Base-by-base conservation (phyloP, 2,888 invertebrate genomes). In the Geotrupes spiniger region DNA sequence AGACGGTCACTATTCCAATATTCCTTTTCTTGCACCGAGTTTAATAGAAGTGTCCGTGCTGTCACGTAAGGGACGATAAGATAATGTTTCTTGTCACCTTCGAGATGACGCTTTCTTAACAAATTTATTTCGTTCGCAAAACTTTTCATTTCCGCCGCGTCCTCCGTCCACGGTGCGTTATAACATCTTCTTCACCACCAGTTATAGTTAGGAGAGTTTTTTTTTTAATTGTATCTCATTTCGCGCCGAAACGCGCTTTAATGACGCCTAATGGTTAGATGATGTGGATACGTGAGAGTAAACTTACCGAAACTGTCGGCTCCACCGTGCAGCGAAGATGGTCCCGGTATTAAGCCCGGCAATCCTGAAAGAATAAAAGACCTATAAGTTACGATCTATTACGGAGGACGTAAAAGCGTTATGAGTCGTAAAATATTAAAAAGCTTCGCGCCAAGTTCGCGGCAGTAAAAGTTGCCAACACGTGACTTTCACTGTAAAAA, bases 271-370 rank as follows among this genome's bases (percentile, higher is more conserved):
- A 21, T 21, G 21, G 21, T 21, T 21, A 21, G 21, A 21, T 21
- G 21, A 21, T n/a, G 6, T 21, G 21, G 21, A 21, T 21, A 21
- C 3, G 6, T 21, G 3, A 21, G 21, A 21, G 6, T 21, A 10
- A 58, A 56, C 58, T 58, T 47, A 87, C 88, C 90, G 74, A 85
- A 90, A 74, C 87, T 86, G 74, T 87, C 74, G 51, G 78, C 78
- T 54, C 66, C 73, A 67, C 81, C 82, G 63, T 83, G 87, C 73
- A 91, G 85, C 65, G 90, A 89, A 56, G 92, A 92, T 27, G 91
- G 91, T 64, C 92, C 91, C 53, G 92, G 89, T 70, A 92, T 78
- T 61, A 92, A 79, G 65, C 90, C 91, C 77, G 84, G 72, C 71
- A 84, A 73, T 58, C 80, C 78, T 77, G 63, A 15, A 65, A 71